Evolutionary conservation across 2,797 vertebrate species (phyloP), one percentile per base, ranked within the genome.

Genomic region (Typhlichthys subterraneus): DNA sequence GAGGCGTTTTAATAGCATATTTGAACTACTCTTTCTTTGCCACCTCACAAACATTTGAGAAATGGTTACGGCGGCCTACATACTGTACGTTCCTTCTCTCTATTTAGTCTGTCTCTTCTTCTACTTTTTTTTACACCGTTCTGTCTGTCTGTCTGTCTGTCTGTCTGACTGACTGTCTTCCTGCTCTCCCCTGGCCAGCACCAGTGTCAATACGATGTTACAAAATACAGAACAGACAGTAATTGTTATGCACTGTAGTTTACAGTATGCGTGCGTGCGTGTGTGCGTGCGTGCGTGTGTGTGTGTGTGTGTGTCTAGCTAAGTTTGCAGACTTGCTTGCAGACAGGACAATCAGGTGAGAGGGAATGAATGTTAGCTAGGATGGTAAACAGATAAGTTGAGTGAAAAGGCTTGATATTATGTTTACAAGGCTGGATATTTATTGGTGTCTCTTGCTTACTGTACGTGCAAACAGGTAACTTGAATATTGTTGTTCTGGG

Each of bases 1-100:
- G 72, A 84, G 79, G 82, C 73, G 70, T 78, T 81, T 89, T 83
- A 77, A 83, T 67, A 60, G 72, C 75, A 73, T 81, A 85, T 81
- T 82, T 87, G 72, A 80, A 76, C 60, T 54, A 64, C 53, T 63
- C 67, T 67, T 57, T 61, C 6, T 77, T 81, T 59, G 73, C 85
- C 73, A 76, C 70, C 76, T 84, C 52, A 13, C 78, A 87, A 85
- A 81, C 79, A 79, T 80, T 72, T 70, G 45, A 75, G 60, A 69
- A 81, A 67, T 15, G 29, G 42, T 61, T 61, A 45, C 54, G 58
- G 67, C 79, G 64, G 65, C 60, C 50, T 63, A 5, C 15, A 0
- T 13, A 4, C 42, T 47, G 54, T 23, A 47, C 19, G 59, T 14
- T 53, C 46, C 68, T 31, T 6, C 55, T 1, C 54, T 31, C 45